Base-by-base conservation (phyloP, 2,888 invertebrate species). In the Pheosia tremula region DNA sequence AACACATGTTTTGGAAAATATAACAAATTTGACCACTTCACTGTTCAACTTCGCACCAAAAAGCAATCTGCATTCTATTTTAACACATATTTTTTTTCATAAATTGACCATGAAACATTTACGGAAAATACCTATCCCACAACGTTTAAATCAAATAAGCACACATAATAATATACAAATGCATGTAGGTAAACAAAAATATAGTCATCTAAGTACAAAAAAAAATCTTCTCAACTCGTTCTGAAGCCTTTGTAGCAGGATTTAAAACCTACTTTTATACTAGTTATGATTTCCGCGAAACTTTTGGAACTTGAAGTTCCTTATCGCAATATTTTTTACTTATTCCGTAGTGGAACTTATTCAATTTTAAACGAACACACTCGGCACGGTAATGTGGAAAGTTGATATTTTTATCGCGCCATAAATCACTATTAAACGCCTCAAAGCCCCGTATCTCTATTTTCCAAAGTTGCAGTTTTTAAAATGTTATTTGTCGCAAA, bases 401-500 rank as follows among this genome's bases (percentile, higher is more conserved):
- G 74, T 75, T 77, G 66, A 68, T 66, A 72, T 72, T 72, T 74
- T 74, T 75, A 74, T 75, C 69, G 68, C 49, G 4, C 56, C 57
- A 66, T 78, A 78, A 76, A 77, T 78, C 76, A 76, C 60, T 71
- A 64, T 74, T 74, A 77, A 74, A 69, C 67, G 73, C 56, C 75
- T 63, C 63, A 66, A 57, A 75, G 68, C 66, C 52, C 45, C 69
- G 72, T 79, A 77, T 77, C 74, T 75, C 64, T 70, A 76, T 75
- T 78, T 79, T 72, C 68, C 69, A 68, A 77, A 71, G 71, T 74
- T 74, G 74, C 73, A 68, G 76, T 77, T 79, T 79, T 77, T 67
- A 75, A 79, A 79, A 78, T 78, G 71, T 77, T 78, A 75, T 75
- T 71, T 77, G 78, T 69, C 64, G 69, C 60, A 62, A 74, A 71